Evolutionary conservation across 1,140 invertebrate genomes (phyloP).

Genomic region (Drosophila bocqueti): DNA sequence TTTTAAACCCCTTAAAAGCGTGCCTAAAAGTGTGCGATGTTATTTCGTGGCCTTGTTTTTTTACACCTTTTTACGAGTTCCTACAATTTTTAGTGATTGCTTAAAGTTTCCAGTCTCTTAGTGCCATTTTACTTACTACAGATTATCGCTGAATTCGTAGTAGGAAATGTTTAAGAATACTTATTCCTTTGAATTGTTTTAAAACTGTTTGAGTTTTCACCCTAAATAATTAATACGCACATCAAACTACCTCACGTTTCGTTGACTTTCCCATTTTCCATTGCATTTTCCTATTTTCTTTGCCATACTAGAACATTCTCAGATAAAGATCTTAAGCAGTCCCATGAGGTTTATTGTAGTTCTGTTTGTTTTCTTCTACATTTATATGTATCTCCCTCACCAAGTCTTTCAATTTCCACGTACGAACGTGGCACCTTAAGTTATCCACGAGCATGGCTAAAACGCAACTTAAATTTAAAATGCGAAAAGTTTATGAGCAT

Average conservation of each 20-base stretch:
- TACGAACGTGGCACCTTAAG: slow-evolving; percentile 25
- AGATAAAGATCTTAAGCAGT: slow-evolving; percentile 4
- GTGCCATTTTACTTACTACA: no score
- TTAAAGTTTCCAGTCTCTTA: no score
- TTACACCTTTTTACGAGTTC: no score
- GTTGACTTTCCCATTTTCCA: not conserved
- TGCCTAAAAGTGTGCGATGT: not conserved
- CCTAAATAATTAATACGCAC: not conserved
- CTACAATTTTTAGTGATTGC: no score
- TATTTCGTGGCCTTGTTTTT: no score
- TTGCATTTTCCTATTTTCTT: not conserved
- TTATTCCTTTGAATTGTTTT: not conserved
- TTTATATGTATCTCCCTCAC: slow-evolving; percentile 1
- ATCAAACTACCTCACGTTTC: not conserved
- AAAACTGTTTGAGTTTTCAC: not conserved
- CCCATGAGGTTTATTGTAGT: slow-evolving; percentile 14
- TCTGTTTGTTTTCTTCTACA: slow-evolving; percentile 7
- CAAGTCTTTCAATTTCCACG: slow-evolving; percentile 32
- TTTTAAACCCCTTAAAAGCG: not conserved
- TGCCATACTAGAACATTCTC: not conserved
- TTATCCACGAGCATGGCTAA: slow-evolving; percentile 9
- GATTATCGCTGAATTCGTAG: not conserved
- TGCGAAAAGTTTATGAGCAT: slow-evolving; percentile 21
- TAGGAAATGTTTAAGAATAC: not conserved
- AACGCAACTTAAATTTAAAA: slow-evolving; percentile 22